phyloP scores from a whole-genome alignment of 2,888 invertebrate genomes.

The Brachynemurus nebulosus region DNA sequence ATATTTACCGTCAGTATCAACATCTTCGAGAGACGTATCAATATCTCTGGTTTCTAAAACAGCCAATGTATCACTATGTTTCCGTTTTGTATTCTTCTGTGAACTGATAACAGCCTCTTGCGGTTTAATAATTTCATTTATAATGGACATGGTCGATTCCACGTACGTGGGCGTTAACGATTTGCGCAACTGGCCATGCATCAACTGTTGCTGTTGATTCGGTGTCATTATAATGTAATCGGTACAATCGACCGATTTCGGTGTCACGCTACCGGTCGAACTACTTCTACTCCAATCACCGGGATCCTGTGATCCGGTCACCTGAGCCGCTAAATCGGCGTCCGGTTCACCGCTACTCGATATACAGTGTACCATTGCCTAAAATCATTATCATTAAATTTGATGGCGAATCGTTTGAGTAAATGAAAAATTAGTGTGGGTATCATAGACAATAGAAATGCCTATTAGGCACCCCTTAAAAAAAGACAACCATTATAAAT shows the following conservation, averaged over 20 bases:
- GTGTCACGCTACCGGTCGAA: slow-evolving; percentile 14
- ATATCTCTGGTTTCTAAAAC: slow-evolving; percentile 30
- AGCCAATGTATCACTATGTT: slow-evolving; percentile 28
- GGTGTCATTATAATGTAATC: slow-evolving; percentile 23
- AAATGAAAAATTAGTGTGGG: background rate
- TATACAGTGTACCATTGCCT: slow-evolving; percentile 78
- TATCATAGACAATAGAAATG: background rate
- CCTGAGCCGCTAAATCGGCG: slow-evolving; percentile 31
- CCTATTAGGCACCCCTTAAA: no score
- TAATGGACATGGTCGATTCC: slow-evolving; percentile 7
- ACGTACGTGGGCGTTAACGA: slow-evolving; percentile 9
- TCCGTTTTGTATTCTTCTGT: slow-evolving; percentile 27
- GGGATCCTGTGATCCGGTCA: slow-evolving; percentile 18
- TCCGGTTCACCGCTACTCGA: slow-evolving; percentile 74
- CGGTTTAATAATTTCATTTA: slow-evolving; percentile 11
- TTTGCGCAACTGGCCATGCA: slow-evolving; percentile 23
- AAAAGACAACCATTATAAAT: no score
- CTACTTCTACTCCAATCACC: slow-evolving; percentile 26
- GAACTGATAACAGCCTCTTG: slow-evolving; percentile 28
- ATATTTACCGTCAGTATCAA: slow-evolving; percentile 27
- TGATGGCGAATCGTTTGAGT: background rate
- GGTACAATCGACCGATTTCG: slow-evolving; percentile 24
- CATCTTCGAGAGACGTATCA: slow-evolving; percentile 28
- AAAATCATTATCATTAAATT: slow-evolving; percentile 19
- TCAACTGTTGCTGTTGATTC: slow-evolving; percentile 25